Evolutionary conservation across 1,140 invertebrate species (phyloP), one percentile per base, ranked within the genome.

Genomic region (Odontomachus brunneus): DNA sequence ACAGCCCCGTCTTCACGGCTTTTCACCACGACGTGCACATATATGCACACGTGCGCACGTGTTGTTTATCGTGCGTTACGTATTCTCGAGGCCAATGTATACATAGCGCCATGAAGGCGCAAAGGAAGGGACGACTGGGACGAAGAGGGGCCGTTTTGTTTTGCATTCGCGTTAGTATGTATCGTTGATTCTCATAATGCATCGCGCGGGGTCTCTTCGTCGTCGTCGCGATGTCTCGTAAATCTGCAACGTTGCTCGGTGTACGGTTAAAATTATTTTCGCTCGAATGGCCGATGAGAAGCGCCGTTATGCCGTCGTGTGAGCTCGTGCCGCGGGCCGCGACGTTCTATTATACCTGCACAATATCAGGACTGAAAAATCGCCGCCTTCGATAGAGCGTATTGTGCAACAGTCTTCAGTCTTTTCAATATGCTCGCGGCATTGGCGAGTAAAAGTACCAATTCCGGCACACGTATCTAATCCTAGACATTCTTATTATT

Each of bases 11-110:
- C 19, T 75, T 63, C n/a, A 2, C 17, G 9, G 24, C 17, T 66
- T 84, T 84, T 86, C 83, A 71, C 67, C 63, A 69, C 48, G 73
- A 66, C 75, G 83, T 67, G 76, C 72, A 80, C 76, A 84, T 82
- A 86, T 76, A 62, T 63, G 71, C 76, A 84, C 78, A 85, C 66
- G 81, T 69, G 73, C 82, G 86, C 83, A 86, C 82, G 69, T 65
- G 80, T 91, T 89, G 87, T 90, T 91, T 91, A 89, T 91, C 86
- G 55, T 90, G 84, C 73, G 85, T 84, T 82, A 83, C 65, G 74
- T 85, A 85, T 87, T 66, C 55, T 59, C 78, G 84, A 89, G 78
- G 82, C 82, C 74, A 85, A 66, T 73, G 24, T 85, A 83, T 62
- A 87, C 66, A 55, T 82, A 87, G 80, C 72, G 74, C 67, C 71